Conservation (phyloP, 2,113 vertebrate species). For the Choloepus hoffmanni region DNA sequence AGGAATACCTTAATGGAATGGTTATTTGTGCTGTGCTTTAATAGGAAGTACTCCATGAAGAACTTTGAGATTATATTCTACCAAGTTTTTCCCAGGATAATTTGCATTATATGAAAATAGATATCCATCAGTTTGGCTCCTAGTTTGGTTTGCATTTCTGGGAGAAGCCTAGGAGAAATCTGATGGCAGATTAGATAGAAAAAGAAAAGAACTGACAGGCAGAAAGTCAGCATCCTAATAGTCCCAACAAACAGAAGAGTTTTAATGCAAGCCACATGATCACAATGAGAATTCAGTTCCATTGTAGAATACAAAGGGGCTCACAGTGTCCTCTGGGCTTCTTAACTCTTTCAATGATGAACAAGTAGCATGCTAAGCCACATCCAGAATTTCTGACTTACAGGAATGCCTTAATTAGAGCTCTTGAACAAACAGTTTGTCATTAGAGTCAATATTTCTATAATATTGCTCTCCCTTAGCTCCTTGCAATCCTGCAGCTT, state of each 20-base stretch:
- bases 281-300: slow-evolving; percentile 64
- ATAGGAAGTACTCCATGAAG: not conserved
- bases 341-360: slow-evolving; percentile 59
- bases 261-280: slow-evolving; percentile 47
- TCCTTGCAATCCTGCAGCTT: not conserved
- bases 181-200: slow-evolving; percentile 49
- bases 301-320: slow-evolving; percentile 58
- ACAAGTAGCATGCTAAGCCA: not conserved
- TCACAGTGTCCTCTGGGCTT: slow-evolving; percentile 47
- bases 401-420: not conserved
- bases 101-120: slow-evolving; percentile 51
- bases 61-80: slow-evolving; percentile 22
- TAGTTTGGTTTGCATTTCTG: slow-evolving; percentile 32
- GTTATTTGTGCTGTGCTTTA: not conserved
- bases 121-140: slow-evolving; percentile 44
- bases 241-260: not conserved
- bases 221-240: slow-evolving; percentile 69
- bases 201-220: slow-evolving; percentile 52
- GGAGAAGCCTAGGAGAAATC: slow-evolving; percentile 67
- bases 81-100: slow-evolving; percentile 41
- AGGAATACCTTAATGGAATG: slow-evolving; percentile 17
- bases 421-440: not conserved
- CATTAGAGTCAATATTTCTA: not conserved
- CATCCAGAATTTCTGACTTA: not conserved
- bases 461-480: not conserved